phyloP scores from a whole-genome alignment of 2,113 vertebrate genomes.

The Anolis sagrei region DNA sequence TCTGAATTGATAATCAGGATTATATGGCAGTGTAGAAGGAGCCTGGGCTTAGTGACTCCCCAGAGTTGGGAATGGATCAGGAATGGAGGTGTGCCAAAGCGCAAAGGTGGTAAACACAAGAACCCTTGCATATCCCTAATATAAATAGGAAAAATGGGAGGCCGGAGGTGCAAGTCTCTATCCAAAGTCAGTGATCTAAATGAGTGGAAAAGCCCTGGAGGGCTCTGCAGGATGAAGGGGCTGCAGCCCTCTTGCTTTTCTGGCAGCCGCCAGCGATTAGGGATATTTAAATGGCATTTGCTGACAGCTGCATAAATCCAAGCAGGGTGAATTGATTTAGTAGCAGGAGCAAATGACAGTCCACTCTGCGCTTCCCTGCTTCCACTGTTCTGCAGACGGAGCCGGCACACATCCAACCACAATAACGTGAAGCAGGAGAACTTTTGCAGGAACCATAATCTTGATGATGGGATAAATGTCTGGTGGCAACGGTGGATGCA shows the following conservation, averaged over 20 bases:
- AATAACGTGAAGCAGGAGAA: not conserved
- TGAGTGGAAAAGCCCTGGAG: not conserved
- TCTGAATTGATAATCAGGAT: too few species aligned
- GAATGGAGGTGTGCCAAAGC: too few species aligned
- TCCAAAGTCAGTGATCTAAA: not conserved
- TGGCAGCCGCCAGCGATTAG: not conserved
- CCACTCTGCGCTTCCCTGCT: not conserved
- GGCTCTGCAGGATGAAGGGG: not conserved
- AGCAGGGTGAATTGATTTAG: constrained; percentile 11
- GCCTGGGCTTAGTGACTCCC: too few species aligned
- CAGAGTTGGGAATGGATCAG: too few species aligned
- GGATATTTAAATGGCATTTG: constrained; percentile 34
- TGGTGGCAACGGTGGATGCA: not conserved
- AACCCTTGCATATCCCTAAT: too few species aligned
- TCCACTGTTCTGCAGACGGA: constrained; percentile 26
- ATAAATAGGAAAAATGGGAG: too few species aligned
- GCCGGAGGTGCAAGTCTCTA: not conserved
- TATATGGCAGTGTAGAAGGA: too few species aligned
- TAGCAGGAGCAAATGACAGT: constrained; percentile 27
- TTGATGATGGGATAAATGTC: too few species aligned
- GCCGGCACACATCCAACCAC: not conserved
- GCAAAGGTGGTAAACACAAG: too few species aligned
- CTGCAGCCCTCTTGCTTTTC: not conserved
- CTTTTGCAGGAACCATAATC: not conserved
- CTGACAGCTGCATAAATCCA: constrained; percentile 59